Evolutionary conservation across 2,113 vertebrate genomes (phyloP), one percentile per base, ranked within the genome.

Genomic region (Poicephalus gulielmi): DNA sequence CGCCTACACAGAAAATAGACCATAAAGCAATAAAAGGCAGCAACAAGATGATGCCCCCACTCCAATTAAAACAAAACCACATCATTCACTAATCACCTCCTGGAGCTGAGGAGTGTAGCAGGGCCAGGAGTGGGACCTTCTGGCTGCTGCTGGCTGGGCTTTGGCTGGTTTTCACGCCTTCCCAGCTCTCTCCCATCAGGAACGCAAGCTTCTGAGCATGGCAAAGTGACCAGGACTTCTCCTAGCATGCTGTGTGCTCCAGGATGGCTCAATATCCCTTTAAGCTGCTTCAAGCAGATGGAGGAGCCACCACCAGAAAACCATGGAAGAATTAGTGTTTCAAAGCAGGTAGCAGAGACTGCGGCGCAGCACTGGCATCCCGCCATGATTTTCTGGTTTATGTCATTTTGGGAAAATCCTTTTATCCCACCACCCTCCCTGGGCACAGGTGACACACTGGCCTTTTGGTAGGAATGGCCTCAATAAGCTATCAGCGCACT

Each of bases 211-310:
- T 25, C 27, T 0, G 2, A 62, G 74, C 81, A 2, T 2, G 17
- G 71, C 69, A 23, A 11, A 79, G 62, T 6, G 71, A 24, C 60
- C 10, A 35, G 70, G 39, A 9, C 16, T 64, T 70, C 87, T 89
- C 50, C 66, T 9, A 3, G 44, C 49, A 20, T 0, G 13, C 55
- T 1, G 0, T 0, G 37, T 4, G 81, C 90, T 28, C 59, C 49
- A 44, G 50, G 47, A 44, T 0, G 39, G 79, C 76, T 88, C 41
- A 1, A 79, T 10, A n/a, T 24, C 88, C 78, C 88, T 14, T 15
- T 4, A 31, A 60, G 57, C 11, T 46, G 37, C 35, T 83, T 59
- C 55, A 55, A 60, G 44, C 4, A 19, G 66, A n/a, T 8, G 55
- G 35, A 49, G 33, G 9, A 73, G 76, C 7, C 5, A 3, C 47